Percentiles rank a stretch among this genome's conserved stretches.
These are phyloP conservation scores for Gambusia affinis DNA, from an alignment of 2,113 vertebrate species.

Conservation along the genomic window DNA sequence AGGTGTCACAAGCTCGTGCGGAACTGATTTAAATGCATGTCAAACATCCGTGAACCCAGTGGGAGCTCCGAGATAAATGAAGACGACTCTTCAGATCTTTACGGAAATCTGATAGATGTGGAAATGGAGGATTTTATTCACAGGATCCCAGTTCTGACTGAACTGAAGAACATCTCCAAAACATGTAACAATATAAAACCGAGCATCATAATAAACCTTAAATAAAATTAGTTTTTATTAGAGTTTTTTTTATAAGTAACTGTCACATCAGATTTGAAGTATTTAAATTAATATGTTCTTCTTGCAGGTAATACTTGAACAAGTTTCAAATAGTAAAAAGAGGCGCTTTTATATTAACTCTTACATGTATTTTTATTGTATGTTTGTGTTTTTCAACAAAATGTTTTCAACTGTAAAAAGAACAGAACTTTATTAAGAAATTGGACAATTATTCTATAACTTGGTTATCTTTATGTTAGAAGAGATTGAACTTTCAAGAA, in stretches of 20 bases:
- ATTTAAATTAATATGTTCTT: not conserved
- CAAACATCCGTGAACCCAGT: slow-evolving; percentile 43
- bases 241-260: not conserved
- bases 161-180: not conserved
- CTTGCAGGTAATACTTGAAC: not conserved
- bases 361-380: too few relatives aligned
- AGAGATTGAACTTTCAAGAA: too few relatives aligned
- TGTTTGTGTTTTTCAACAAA: too few relatives aligned
- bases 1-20: slow-evolving; percentile 39
- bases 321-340: not conserved
- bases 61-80: slow-evolving; percentile 25
- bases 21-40: slow-evolving; percentile 31
- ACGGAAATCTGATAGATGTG: rapidly evolving
- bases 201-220: not conserved
- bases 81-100: not conserved
- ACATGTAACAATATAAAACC: not conserved
- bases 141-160: not conserved
- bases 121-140: too few relatives aligned
- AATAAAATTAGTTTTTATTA: too few relatives aligned
- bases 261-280: not conserved
- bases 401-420: too few relatives aligned
- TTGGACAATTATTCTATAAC: too few relatives aligned
- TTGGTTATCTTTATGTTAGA: too few relatives aligned
- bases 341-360: too few relatives aligned
- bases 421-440: too few relatives aligned